Evolutionary conservation across 1,140 invertebrate species (phyloP).

Genomic region (Eurosta solidaginis): DNA sequence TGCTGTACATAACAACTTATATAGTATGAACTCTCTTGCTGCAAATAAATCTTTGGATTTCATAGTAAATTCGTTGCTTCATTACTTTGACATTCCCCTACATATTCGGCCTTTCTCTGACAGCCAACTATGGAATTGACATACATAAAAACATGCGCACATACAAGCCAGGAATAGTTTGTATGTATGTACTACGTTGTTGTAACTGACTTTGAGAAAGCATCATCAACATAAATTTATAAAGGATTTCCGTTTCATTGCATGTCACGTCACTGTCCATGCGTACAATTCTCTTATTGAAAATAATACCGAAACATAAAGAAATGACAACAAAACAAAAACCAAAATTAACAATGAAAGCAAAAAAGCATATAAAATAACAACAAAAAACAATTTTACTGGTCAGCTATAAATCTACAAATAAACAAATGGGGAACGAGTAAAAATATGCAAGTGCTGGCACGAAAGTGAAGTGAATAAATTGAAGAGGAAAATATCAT

Average conservation of each 20-base stretch:
- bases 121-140: background rate
- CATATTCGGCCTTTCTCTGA: background rate
- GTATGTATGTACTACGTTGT: background rate
- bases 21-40: background rate
- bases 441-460: no score
- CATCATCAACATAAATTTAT: background rate
- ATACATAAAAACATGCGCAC: background rate
- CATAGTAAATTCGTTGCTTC: background rate
- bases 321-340: background rate
- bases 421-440: no score
- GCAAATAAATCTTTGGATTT: conserved; percentile 6
- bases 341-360: background rate
- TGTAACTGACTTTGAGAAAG: no score
- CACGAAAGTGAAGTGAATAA: background rate
- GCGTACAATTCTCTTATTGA: background rate
- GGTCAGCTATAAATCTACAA: no score
- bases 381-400: background rate
- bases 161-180: background rate
- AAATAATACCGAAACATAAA: no score
- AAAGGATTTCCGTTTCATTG: conserved; percentile 26
- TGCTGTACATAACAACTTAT: no score
- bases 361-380: background rate
- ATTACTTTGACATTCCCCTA: conserved; percentile 2
- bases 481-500: conserved; percentile 1
- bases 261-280: conserved; percentile 10